Percentiles rank a stretch among this genome's conserved stretches.
Conservation (phyloP, 1,140 invertebrate genomes). For the Zaprionus taronus region DNA sequence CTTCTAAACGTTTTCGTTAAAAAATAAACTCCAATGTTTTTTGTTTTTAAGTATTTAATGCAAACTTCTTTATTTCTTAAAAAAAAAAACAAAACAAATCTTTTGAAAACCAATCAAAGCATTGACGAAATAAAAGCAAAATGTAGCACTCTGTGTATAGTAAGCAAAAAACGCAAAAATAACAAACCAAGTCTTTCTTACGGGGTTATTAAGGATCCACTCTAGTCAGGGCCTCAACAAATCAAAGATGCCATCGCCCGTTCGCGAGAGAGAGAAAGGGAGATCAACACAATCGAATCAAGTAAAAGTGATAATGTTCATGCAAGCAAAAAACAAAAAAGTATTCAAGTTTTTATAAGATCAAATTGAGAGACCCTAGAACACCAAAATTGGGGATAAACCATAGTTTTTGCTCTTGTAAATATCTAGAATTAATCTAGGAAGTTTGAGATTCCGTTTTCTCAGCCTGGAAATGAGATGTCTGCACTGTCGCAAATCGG, state of each 20-base stretch:
- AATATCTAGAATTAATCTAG: neutral
- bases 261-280: conserved; percentile 1
- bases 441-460: neutral
- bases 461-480: neutral
- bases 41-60: conserved; percentile 67
- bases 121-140: conserved; percentile 75
- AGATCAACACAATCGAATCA: conserved; percentile 40
- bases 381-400: neutral
- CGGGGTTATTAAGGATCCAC: neutral
- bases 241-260: conserved; percentile 25
- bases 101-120: conserved; percentile 36
- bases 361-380: neutral
- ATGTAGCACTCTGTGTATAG: conserved; percentile 78
- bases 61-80: conserved; percentile 69
- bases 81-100: conserved; percentile 53
- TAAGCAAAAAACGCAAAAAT: conserved; percentile 63
- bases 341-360: conserved; percentile 34
- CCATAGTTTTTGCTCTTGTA: neutral
- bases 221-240: conserved; percentile 8
- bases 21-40: conserved; percentile 44
- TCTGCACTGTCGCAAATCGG: neutral
- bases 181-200: conserved; percentile 36
- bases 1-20: conserved; percentile 35
- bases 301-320: conserved; percentile 50
- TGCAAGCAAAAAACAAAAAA: conserved; percentile 47